Evolutionary conservation across 92 coral and sea anemone genomes (phyloP).

Genomic region (Epizoanthus illoricatus): DNA sequence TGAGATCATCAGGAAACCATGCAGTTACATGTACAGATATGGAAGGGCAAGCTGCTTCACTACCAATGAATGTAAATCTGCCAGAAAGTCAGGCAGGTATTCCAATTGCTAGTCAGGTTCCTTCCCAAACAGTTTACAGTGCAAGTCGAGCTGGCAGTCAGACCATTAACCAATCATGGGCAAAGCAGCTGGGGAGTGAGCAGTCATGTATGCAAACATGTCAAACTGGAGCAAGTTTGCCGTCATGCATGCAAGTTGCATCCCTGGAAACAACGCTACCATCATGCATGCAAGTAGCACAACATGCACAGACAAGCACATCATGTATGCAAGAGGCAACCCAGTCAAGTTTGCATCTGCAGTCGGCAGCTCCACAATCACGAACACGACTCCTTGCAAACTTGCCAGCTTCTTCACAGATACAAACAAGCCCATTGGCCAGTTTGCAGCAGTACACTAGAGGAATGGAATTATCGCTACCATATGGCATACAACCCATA

Average conservation of each 20-base stretch:
- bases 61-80: neutral
- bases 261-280: neutral
- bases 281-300: constrained; percentile 30
- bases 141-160: neutral
- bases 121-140: neutral
- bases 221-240: neutral
- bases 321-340: constrained; percentile 25
- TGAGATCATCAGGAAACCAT: neutral
- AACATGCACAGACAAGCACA: neutral
- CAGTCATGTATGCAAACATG: neutral
- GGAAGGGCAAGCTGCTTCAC: neutral
- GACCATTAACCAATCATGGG: neutral
- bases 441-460: constrained; percentile 1
- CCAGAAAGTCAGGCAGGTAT: neutral
- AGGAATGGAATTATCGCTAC: neutral
- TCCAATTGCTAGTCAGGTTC: neutral
- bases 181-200: neutral
- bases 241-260: neutral
- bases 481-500: neutral
- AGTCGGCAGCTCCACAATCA: neutral
- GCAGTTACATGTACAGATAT: neutral
- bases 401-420: constrained; percentile 9
- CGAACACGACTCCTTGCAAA: neutral
- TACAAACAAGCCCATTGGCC: neutral
- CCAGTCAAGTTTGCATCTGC: neutral